Conservation (phyloP, 2,797 vertebrate genomes). For the Eremophila alpestris region DNA sequence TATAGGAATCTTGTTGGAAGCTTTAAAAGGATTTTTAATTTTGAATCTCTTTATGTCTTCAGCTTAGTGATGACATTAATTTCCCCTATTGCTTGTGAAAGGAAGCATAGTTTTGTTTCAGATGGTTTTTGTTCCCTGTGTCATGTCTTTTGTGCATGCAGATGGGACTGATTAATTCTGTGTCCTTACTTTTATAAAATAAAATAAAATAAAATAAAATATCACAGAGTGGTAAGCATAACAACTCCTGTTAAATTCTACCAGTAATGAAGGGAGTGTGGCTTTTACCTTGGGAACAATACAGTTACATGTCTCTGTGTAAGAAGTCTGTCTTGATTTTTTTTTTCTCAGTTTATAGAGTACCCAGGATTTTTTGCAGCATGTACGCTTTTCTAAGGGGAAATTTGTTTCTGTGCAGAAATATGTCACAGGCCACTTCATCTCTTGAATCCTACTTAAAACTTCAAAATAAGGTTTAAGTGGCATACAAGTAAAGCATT, state of each 20-base stretch:
- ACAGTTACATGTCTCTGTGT: background rate
- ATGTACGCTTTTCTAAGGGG: background rate
- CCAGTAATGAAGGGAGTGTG: background rate
- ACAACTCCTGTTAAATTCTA: constrained; percentile 23
- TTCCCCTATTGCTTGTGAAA: constrained; percentile 81
- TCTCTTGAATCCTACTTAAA: background rate
- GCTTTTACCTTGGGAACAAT: background rate
- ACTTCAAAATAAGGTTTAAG: constrained; percentile 23
- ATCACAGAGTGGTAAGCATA: background rate
- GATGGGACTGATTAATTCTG: constrained; percentile 80
- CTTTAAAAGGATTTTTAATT: constrained; percentile 83
- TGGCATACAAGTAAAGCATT: constrained; percentile 2
- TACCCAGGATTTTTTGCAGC: background rate
- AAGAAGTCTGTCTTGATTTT: background rate
- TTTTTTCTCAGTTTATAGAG: background rate
- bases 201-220: background rate
- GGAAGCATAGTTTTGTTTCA: constrained; percentile 77
- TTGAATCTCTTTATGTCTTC: constrained; percentile 83
- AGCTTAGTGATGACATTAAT: constrained; percentile 83
- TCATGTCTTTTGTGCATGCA: constrained; percentile 82
- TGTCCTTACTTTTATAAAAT: constrained; percentile 38
- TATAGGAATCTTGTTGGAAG: constrained; percentile 84
- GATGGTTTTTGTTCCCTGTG: constrained; percentile 76
- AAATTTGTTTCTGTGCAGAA: background rate
- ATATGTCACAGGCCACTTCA: background rate